A percentile compares a stretch with the other conserved stretches of the same genome.
Conservation (phyloP, 2,888 invertebrate genomes). For the Lycophotia porphyrea region DNA sequence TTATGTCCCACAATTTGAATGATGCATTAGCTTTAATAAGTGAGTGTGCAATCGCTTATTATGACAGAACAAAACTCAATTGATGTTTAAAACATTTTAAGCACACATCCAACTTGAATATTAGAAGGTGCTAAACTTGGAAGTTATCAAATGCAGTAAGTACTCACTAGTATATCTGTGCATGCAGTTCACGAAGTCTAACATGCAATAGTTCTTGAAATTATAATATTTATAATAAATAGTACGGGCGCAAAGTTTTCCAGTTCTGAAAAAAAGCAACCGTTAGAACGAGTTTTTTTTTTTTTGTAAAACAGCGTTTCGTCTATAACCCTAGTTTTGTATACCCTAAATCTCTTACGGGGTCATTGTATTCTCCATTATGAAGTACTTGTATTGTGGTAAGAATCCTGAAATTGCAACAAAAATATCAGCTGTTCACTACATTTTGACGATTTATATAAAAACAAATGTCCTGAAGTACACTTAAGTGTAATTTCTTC, state of each 20-base stretch:
- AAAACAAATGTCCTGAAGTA: no score
- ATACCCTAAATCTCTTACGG: not conserved
- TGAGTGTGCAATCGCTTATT: not conserved
- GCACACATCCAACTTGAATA: not conserved
- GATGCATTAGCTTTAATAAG: not conserved
- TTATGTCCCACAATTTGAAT: not conserved
- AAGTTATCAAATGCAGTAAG: not conserved
- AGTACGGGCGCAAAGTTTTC: slow-evolving; percentile 29
- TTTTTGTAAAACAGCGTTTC: not conserved
- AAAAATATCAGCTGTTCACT: not conserved
- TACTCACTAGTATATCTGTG: slow-evolving; percentile 11
- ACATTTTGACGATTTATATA: no score
- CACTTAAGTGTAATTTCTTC: not conserved
- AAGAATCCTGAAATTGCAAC: not conserved
- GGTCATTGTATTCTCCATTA: not conserved
- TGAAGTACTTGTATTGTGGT: not conserved
- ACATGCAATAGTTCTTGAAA: slow-evolving; percentile 51
- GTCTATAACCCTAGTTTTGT: not conserved
- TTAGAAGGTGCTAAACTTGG: not conserved
- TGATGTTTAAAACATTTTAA: not conserved
- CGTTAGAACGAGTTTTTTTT: not conserved
- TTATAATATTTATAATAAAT: not conserved
- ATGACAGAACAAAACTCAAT: not conserved
- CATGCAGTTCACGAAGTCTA: slow-evolving; percentile 42
- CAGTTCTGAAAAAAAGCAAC: slow-evolving; percentile 41